These are phyloP conservation scores for Dicentrarchus labrax DNA, from an alignment of 2,113 vertebrate species.

Conservation along the genomic window DNA sequence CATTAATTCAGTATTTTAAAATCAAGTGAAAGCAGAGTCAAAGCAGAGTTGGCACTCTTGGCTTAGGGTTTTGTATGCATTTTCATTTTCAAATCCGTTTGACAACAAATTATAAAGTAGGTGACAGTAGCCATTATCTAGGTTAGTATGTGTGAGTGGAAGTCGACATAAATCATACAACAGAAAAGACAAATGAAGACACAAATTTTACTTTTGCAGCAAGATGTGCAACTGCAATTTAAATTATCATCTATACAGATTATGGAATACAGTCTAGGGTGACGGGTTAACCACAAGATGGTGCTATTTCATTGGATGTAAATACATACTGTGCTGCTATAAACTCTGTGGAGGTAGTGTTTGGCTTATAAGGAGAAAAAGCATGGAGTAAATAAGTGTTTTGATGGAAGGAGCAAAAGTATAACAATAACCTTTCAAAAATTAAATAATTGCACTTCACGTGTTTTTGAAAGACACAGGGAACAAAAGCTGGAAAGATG, in stretches of 20 bases:
- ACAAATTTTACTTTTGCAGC: not conserved
- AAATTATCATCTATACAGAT: not conserved
- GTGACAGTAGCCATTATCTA: not conserved
- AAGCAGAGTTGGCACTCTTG: too few relatives aligned
- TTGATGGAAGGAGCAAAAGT: not conserved
- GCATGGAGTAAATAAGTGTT: not conserved
- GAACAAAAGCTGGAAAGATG: not conserved
- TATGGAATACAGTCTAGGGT: not conserved
- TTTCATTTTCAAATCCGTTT: not conserved
- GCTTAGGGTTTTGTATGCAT: too few relatives aligned
- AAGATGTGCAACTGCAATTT: not conserved
- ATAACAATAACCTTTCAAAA: not conserved
- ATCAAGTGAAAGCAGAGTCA: not conserved
- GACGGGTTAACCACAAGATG: constrained; percentile 7
- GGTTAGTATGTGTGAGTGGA: not conserved
- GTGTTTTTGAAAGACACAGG: not conserved
- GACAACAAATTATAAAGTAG: not conserved
- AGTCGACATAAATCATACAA: not conserved
- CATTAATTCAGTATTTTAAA: not conserved
- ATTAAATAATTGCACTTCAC: not conserved
- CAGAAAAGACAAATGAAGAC: not conserved
- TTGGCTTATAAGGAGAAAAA: not conserved
- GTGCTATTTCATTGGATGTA: not conserved
- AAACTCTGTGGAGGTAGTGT: not conserved
- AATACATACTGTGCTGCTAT: not conserved